Base-by-base conservation (phyloP, 2,888 invertebrate genomes). In the Drosophila subsilvestris region DNA sequence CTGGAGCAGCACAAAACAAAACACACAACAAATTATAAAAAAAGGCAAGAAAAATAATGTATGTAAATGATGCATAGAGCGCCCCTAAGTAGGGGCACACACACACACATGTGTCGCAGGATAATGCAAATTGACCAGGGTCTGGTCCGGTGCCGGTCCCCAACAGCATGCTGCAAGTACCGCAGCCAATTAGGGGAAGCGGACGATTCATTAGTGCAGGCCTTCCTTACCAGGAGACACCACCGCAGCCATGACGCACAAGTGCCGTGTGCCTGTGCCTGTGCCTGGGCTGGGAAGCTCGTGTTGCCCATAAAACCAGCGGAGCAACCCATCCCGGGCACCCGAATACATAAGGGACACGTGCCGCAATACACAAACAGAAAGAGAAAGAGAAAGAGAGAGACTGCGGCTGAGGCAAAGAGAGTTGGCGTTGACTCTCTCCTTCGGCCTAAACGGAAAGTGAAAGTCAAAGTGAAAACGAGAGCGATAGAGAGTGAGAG, bases 271-370 rank as follows among this genome's bases (percentile, higher is more conserved):
- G 37, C 37, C 12, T 32, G 12, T 5, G 5, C 25, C 59, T 20
- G 22, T 12, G 51, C 20, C 37, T 50, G 45, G 74, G 65, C 49
- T 25, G 53, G 72, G 55, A 25, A 70, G 86, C 89, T 81, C 84
- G 88, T 89, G 90, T 83, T 68, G 75, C 72, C 73, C 80, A 88
- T 88, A 89, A 89, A 85, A 88, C 51, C 65, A 63, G 73, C 75
- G 43, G 48, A 48, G 68, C 42, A 29, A n/a, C 32, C 54, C 29
- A 51, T 51, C 44, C 44, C 27, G 10, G 20, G 29, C 14, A 45
- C 58, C 42, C 57, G 51, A 29, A 58, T 55, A 74, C 57, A 72
- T 49, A 66, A 70, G 63, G 63, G 61, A 55, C 49, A 57, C 51
- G 67, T 71, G 66, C 74, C 44, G 25, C 5, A 25, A n/a, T 49